Conservation (phyloP, 2,113 vertebrate genomes). For the Cyanoramphus novaezelandiae region DNA sequence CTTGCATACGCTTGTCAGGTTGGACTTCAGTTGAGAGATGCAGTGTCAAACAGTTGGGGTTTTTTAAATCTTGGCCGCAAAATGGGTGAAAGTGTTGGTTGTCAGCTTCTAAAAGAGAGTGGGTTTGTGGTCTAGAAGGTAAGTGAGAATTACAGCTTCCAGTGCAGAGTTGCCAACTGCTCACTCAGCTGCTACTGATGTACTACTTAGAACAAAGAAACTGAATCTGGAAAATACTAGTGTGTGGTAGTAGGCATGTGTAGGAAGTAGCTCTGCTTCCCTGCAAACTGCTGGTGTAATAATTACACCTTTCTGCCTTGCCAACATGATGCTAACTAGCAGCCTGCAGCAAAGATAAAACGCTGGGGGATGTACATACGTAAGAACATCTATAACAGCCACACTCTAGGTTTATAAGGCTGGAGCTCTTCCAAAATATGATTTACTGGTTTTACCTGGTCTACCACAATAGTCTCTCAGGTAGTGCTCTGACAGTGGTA, state of each 20-base stretch:
- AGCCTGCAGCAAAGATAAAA: background rate
- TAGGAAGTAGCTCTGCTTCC: background rate
- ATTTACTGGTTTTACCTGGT: background rate
- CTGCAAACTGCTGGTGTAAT: background rate
- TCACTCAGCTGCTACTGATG: background rate
- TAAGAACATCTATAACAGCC: background rate
- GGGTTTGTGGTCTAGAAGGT: background rate
- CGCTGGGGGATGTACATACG: background rate
- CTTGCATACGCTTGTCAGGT: background rate
- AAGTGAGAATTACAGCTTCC: background rate
- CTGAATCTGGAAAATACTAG: background rate
- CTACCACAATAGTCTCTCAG: background rate
- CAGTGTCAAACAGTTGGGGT: background rate
- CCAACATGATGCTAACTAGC: background rate
- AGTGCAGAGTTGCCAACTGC: background rate
- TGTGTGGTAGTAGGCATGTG: background rate
- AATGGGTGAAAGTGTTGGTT: background rate
- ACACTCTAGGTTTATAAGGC: background rate
- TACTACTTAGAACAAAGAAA: background rate
- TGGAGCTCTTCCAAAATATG: background rate
- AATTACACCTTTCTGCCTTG: background rate
- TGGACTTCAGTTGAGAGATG: background rate
- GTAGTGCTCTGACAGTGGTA: background rate
- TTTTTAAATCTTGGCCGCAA: background rate
- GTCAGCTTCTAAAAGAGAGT: background rate